Percentiles rank a stretch among this genome's conserved stretches.
Conservation (phyloP, 2,888 invertebrate species). For the Eurytoma adleriae region DNA sequence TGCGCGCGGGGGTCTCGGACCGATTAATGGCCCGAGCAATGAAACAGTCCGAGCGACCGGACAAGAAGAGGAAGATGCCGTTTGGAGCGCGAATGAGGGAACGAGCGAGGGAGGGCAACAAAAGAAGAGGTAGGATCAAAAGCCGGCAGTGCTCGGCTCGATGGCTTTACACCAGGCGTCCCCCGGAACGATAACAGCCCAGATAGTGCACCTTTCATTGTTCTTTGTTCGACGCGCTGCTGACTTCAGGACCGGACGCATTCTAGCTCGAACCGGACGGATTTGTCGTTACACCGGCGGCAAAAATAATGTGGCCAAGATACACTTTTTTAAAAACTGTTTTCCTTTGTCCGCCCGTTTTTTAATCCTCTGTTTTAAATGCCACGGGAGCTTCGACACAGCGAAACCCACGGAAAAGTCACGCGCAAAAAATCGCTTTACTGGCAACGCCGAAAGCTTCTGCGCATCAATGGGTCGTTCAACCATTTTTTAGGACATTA, state of each 20-base stretch:
- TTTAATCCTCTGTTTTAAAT: background rate
- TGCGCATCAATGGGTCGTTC: background rate
- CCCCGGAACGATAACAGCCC: slow-evolving; percentile 40
- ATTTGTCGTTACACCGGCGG: background rate
- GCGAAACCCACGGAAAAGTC: no score
- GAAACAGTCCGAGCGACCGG: slow-evolving; percentile 32
- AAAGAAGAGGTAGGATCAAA: slow-evolving; percentile 12
- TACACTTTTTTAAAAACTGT: no score
- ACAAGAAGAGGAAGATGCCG: background rate
- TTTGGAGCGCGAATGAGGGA: background rate
- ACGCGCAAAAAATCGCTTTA: no score
- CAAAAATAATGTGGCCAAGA: no score
- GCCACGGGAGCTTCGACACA: no score
- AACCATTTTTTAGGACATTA: slow-evolving; percentile 1
- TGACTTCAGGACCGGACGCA: background rate
- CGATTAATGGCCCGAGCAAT: slow-evolving; percentile 46
- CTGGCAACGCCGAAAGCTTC: background rate
- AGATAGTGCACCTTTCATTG: slow-evolving; percentile 52
- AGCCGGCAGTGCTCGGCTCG: slow-evolving; percentile 6
- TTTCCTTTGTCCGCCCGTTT: no score
- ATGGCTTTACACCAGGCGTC: slow-evolving; percentile 21
- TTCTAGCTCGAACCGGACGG: background rate
- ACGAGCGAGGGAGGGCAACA: slow-evolving; percentile 1
- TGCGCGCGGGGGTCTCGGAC: slow-evolving; percentile 6
- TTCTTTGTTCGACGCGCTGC: slow-evolving; percentile 48